Percentiles rank a stretch among this genome's conserved stretches.
These are phyloP conservation scores for Psilopogon haemacephalus DNA, from an alignment of 2,113 vertebrate species.

Conservation along the genomic window DNA sequence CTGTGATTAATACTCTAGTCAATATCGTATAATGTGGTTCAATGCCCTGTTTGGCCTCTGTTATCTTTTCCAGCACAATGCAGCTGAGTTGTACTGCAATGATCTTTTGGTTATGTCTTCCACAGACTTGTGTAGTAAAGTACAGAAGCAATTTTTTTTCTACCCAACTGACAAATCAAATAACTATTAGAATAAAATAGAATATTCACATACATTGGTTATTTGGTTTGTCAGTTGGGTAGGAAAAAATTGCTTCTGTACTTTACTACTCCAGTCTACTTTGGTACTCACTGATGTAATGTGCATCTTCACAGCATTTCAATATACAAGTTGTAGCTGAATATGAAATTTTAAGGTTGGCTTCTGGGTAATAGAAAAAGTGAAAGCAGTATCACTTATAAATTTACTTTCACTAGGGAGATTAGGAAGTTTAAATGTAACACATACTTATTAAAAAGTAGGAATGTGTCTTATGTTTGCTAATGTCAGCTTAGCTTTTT, in stretches of 20 bases:
- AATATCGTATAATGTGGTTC: neutral
- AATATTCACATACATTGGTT: neutral
- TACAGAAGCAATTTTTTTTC: neutral
- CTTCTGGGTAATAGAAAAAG: neutral
- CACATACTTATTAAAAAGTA: neutral
- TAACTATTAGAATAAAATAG: too few species aligned
- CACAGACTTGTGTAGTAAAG: neutral
- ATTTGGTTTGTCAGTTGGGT: neutral
- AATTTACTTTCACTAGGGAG: neutral
- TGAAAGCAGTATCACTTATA: neutral
- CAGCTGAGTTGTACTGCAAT: neutral
- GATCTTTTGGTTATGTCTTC: neutral
- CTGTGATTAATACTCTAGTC: neutral
- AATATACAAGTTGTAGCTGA: neutral
- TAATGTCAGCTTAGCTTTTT: neutral
- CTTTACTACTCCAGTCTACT: neutral
- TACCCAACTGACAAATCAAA: neutral
- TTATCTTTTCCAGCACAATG: neutral
- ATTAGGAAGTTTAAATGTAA: neutral
- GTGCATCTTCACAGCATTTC: neutral
- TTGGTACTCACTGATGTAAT: neutral
- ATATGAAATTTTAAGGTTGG: neutral
- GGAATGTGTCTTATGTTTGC: neutral
- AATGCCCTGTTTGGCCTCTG: neutral
- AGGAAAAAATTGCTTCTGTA: neutral